Evolutionary conservation across 1,140 invertebrate genomes (phyloP).

Genomic region (Hirudo medicinalis): DNA sequence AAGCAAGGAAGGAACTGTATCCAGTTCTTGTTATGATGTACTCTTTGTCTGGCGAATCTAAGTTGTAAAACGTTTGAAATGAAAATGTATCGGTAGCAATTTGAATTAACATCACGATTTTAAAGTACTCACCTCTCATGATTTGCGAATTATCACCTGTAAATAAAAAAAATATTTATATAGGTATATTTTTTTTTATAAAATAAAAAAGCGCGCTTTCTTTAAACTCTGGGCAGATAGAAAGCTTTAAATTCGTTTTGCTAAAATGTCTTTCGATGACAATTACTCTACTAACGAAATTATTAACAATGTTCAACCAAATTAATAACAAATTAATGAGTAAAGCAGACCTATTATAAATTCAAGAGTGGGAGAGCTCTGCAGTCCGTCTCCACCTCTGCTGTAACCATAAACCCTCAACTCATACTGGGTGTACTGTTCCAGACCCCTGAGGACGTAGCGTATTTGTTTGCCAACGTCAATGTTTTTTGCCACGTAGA

Average conservation of each 20-base stretch:
- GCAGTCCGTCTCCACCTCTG: slow-evolving; percentile 82
- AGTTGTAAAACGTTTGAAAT: not conserved
- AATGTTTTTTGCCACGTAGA: slow-evolving; percentile 29
- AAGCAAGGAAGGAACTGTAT: slow-evolving; percentile 2
- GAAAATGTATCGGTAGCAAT: not conserved
- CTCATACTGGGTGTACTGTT: slow-evolving; percentile 62
- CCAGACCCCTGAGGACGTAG: slow-evolving; percentile 53
- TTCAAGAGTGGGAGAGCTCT: slow-evolving; percentile 76
- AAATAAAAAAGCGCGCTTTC: not conserved
- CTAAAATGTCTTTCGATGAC: not conserved
- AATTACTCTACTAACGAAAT: not conserved
- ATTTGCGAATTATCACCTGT: slow-evolving; percentile 6
- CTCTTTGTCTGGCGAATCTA: slow-evolving; percentile 5
- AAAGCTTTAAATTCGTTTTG: not conserved
- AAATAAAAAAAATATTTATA: not conserved
- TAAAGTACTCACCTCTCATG: not conserved
- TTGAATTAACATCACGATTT: not conserved
- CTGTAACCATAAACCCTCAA: slow-evolving; percentile 81
- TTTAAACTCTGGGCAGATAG: not conserved
- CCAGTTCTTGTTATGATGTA: not conserved
- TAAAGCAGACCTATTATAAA: slow-evolving; percentile 46
- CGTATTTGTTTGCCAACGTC: slow-evolving; percentile 57
- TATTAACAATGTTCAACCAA: not conserved
- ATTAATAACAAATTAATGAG: not conserved
- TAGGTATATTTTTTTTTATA: not conserved